phyloP scores from a whole-genome alignment of 2,888 invertebrate species.

The Drosophila vallismaia region DNA sequence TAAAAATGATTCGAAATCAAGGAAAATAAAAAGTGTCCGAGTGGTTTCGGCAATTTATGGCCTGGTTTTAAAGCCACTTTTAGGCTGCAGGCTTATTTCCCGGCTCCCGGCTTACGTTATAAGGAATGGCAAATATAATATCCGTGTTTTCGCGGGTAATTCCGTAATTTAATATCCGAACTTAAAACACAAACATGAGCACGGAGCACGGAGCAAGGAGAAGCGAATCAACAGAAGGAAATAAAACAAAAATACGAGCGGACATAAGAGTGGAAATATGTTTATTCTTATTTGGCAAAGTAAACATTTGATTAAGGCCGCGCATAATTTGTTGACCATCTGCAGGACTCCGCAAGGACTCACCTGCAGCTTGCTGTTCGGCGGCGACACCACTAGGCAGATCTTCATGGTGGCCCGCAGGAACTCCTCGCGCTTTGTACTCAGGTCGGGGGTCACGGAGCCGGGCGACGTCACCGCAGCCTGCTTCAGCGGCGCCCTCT shows the following conservation, averaged over 20 bases:
- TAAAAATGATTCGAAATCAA: neutral
- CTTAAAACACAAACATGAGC: slow-evolving; percentile 29
- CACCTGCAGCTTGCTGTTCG: slow-evolving; percentile 84
- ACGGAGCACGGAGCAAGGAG: neutral
- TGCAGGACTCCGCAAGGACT: slow-evolving; percentile 43
- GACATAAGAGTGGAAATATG: slow-evolving; percentile 42
- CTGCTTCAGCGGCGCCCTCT: slow-evolving; percentile 66
- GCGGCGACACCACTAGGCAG: slow-evolving; percentile 89
- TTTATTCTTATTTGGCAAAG: slow-evolving; percentile 61
- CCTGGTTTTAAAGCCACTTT: neutral
- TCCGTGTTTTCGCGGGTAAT: slow-evolving; percentile 17
- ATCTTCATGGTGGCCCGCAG: slow-evolving; percentile 90
- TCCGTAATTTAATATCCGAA: slow-evolving; percentile 36
- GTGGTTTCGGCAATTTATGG: slow-evolving; percentile 11
- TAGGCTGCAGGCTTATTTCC: slow-evolving; percentile 1
- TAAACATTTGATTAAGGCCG: slow-evolving; percentile 48
- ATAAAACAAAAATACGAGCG: slow-evolving; percentile 40
- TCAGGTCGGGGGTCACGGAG: slow-evolving; percentile 73
- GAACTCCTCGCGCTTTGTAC: slow-evolving; percentile 87
- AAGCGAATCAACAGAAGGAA: slow-evolving; percentile 15
- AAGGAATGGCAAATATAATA: slow-evolving; percentile 9
- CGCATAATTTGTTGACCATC: slow-evolving; percentile 39
- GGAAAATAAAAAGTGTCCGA: neutral
- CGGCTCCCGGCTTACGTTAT: slow-evolving; percentile 14
- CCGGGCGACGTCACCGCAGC: slow-evolving; percentile 50